Conservation (phyloP, 2,113 vertebrate genomes). For the Amazona vittata region DNA sequence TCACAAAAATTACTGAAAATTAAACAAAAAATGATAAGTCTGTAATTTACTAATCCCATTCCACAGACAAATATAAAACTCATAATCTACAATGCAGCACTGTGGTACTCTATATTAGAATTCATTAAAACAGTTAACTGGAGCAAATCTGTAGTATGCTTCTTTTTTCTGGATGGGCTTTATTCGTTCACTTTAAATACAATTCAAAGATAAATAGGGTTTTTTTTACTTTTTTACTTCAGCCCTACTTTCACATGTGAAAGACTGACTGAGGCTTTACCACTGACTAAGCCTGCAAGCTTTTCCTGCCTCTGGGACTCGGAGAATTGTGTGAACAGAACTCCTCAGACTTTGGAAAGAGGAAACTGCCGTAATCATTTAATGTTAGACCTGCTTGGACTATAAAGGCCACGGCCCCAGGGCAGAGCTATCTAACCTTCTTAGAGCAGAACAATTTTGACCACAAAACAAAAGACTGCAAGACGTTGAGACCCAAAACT, state of each 20-base stretch:
- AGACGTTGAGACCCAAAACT: neutral
- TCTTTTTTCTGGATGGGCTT: neutral
- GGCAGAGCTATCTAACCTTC: neutral
- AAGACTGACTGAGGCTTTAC: neutral
- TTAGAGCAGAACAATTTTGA: neutral
- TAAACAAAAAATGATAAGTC: neutral
- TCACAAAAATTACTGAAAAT: neutral
- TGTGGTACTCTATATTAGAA: neutral
- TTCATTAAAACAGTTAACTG: neutral
- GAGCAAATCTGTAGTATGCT: neutral
- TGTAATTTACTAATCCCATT: neutral
- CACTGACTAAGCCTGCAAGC: neutral
- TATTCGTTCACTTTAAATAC: neutral
- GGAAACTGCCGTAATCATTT: neutral
- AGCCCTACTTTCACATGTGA: neutral
- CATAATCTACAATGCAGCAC: neutral
- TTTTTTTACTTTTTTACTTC: neutral
- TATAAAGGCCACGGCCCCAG: neutral
- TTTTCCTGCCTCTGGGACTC: neutral
- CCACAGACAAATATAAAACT: neutral
- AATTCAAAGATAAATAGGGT: neutral
- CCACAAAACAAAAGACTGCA: neutral
- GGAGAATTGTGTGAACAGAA: neutral
- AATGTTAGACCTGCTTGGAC: neutral
- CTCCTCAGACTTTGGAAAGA: neutral